Conservation (phyloP, 2,113 vertebrate genomes). For the Psittacara wagleri region DNA sequence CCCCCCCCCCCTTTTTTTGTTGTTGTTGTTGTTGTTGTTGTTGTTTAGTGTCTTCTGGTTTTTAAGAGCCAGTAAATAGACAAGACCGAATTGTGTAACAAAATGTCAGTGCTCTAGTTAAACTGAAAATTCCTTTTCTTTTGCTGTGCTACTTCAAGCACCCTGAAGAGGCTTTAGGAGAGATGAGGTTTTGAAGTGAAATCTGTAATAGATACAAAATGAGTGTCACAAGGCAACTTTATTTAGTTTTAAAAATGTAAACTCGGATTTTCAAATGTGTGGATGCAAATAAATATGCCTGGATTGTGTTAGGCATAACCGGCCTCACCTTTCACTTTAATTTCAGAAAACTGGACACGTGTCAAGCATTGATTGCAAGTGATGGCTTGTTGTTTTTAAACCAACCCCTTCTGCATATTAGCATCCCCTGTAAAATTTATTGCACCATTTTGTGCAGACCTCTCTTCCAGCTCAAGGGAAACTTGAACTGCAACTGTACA, state of each 20-base stretch:
- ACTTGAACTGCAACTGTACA: background rate
- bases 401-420: background rate
- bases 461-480: background rate
- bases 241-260: conserved; percentile 80
- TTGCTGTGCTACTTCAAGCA: conserved; percentile 79
- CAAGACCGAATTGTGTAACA: conserved; percentile 82
- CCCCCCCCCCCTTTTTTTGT: background rate
- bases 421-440: background rate
- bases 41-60: conserved; percentile 80
- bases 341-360: conserved; percentile 9
- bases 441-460: background rate
- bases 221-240: conserved; percentile 77
- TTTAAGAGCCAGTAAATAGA: conserved; percentile 82
- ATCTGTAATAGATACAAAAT: conserved; percentile 85
- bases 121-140: conserved; percentile 86
- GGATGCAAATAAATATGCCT: conserved; percentile 59
- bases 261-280: conserved; percentile 68
- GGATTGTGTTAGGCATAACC: background rate
- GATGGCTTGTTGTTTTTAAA: conserved; percentile 11
- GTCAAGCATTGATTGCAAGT: conserved; percentile 15
- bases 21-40: background rate
- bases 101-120: conserved; percentile 84
- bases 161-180: conserved; percentile 82
- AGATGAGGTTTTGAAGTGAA: conserved; percentile 86
- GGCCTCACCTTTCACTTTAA: background rate